A percentile compares a stretch with the other conserved stretches of the same genome.
phyloP scores from a whole-genome alignment of 2,113 vertebrate genomes.

The Callaeas wilsoni region DNA sequence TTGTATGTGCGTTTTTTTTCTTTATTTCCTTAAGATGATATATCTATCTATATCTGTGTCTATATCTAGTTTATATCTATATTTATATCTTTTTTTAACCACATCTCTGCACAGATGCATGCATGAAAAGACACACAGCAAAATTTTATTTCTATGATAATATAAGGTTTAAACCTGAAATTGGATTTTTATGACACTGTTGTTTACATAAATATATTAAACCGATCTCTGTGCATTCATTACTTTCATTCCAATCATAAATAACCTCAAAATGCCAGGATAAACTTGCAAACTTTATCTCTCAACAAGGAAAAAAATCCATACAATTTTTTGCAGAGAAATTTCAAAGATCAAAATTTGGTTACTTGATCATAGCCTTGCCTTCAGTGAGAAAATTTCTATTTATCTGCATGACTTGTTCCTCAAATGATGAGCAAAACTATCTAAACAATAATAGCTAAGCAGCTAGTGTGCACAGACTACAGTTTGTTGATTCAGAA shows the following conservation, averaged over 20 bases:
- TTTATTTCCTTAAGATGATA: background rate
- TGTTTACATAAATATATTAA: background rate
- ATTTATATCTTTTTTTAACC: background rate
- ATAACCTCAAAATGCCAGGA: background rate
- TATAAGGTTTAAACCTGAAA: background rate
- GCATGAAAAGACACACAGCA: background rate
- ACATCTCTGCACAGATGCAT: background rate
- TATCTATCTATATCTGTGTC: background rate
- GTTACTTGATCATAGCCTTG: background rate
- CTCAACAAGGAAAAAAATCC: background rate
- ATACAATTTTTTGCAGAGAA: background rate
- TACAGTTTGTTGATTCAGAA: background rate
- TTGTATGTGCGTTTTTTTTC: accelerated
- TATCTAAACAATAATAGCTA: background rate
- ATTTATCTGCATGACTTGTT: background rate
- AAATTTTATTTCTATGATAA: background rate
- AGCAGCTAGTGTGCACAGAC: background rate
- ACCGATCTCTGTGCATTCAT: background rate
- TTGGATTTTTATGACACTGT: background rate
- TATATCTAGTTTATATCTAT: background rate
- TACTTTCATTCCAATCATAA: background rate
- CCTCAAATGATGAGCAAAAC: background rate
- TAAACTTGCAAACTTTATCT: background rate
- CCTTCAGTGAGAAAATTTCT: background rate
- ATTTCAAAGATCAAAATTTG: background rate